phyloP scores from a whole-genome alignment of 2,113 vertebrate species.

The Lathamus discolor region DNA sequence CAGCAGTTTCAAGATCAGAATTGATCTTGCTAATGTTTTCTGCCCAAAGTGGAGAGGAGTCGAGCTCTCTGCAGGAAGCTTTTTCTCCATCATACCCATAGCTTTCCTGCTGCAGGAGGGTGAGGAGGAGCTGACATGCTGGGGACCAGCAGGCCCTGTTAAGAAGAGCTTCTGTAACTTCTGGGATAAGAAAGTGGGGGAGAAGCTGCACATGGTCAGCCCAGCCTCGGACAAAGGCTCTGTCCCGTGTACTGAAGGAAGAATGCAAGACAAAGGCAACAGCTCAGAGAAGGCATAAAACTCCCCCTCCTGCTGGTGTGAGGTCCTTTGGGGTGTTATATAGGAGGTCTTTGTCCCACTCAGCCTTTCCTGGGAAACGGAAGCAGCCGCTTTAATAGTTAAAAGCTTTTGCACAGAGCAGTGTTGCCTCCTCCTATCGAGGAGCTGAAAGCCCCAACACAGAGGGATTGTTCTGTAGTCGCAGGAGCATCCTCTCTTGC shows the following conservation, averaged over 20 bases:
- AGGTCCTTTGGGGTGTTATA: slow-evolving; percentile 5
- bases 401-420: slow-evolving; percentile 13
- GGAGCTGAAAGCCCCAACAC: slow-evolving; percentile 37
- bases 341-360: slow-evolving; percentile 16
- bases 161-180: not conserved
- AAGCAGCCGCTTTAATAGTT: not conserved
- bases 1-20: not conserved
- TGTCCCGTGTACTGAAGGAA: not conserved
- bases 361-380: not conserved
- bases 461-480: not conserved
- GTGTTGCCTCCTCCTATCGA: not conserved
- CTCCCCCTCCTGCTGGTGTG: slow-evolving; percentile 38
- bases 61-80: not conserved
- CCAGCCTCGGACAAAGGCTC: not conserved
- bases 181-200: not conserved
- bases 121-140: not conserved
- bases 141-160: not conserved
- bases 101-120: not conserved
- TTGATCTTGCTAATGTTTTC: not conserved
- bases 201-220: not conserved
- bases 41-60: not conserved
- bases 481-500: not conserved
- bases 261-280: slow-evolving; percentile 34
- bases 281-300: not conserved
- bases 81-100: not conserved